Percentiles rank a stretch among this genome's conserved stretches.
Conservation (phyloP, 2,113 vertebrate species). For the Tragulus kanchil region DNA sequence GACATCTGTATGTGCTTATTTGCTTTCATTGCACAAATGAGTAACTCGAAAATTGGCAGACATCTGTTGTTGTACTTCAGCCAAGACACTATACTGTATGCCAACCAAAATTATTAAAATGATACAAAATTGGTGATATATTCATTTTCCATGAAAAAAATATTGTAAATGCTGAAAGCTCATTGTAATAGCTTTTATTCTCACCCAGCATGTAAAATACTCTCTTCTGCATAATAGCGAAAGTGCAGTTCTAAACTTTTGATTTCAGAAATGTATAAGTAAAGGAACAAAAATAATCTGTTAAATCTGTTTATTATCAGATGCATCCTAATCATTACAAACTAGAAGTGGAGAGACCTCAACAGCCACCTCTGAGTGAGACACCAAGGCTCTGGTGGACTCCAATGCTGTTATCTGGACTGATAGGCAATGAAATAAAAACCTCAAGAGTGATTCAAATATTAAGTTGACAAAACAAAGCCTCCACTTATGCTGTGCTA, state of each 20-base stretch:
- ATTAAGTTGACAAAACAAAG: slow-evolving; percentile 58
- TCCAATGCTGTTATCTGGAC: slow-evolving; percentile 36
- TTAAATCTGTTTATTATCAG: slow-evolving; percentile 48
- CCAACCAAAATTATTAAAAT: slow-evolving; percentile 70
- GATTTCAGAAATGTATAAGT: slow-evolving; percentile 75
- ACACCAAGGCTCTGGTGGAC: slow-evolving; percentile 41
- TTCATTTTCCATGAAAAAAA: slow-evolving; percentile 80
- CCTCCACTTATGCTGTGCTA: neutral
- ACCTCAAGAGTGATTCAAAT: slow-evolving; percentile 64
- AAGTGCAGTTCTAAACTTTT: slow-evolving; percentile 67
- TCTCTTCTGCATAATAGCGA: slow-evolving; percentile 80
- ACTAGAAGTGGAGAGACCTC: slow-evolving; percentile 67
- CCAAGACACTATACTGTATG: neutral
- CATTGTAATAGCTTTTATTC: slow-evolving; percentile 79
- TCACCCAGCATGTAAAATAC: slow-evolving; percentile 72
- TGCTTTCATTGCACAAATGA: slow-evolving; percentile 36
- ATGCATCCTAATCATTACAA: slow-evolving; percentile 70
- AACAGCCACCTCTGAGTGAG: neutral
- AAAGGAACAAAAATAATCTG: slow-evolving; percentile 63
- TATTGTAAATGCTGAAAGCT: slow-evolving; percentile 82
- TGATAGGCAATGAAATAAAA: slow-evolving; percentile 63
- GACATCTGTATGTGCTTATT: neutral
- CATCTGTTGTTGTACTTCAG: slow-evolving; percentile 44
- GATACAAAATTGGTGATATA: slow-evolving; percentile 55
- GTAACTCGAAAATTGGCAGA: neutral